These are phyloP conservation scores for Corydoras sp. DNA, from an alignment of 2,113 vertebrate genomes.

Conservation along the genomic window DNA sequence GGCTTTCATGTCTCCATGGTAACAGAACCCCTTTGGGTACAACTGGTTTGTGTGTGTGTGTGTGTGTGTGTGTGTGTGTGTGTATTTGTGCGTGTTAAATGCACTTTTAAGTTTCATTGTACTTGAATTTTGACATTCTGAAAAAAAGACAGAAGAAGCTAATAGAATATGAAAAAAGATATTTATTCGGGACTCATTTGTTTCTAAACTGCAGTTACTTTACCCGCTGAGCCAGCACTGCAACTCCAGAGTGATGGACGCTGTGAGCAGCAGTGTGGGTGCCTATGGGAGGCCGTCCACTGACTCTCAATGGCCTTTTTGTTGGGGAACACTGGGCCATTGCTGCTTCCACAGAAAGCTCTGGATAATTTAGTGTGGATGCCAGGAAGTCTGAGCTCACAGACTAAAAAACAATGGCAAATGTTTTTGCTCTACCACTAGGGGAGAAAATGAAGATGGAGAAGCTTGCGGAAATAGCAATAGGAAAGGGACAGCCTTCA, in stretches of 20 bases:
- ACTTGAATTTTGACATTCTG: constrained; percentile 22
- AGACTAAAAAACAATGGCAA: constrained; percentile 85
- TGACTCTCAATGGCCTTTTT: constrained; percentile 85
- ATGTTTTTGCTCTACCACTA: constrained; percentile 74
- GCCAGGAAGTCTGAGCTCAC: constrained; percentile 92
- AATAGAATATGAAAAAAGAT: too few relatives aligned
- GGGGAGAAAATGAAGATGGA: constrained; percentile 45
- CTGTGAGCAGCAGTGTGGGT: constrained; percentile 26
- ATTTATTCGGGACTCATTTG: too few relatives aligned
- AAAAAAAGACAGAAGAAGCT: too few relatives aligned
- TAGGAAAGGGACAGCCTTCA: constrained; percentile 69
- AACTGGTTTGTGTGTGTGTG: too few relatives aligned
- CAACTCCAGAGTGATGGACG: too few relatives aligned
- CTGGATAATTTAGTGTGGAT: constrained; percentile 80
- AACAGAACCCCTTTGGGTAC: too few relatives aligned
- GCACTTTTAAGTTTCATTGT: constrained; percentile 40
- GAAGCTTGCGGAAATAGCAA: constrained; percentile 57
- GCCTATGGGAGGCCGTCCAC: constrained; percentile 62
- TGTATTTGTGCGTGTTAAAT: constrained; percentile 44
- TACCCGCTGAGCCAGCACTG: too few relatives aligned
- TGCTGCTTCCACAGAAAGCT: constrained; percentile 81
- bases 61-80: constrained; percentile 8
- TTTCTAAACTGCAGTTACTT: too few relatives aligned
- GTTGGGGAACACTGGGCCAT: constrained; percentile 86
- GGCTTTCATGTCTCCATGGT: too few relatives aligned